Evolutionary conservation across 1,140 invertebrate species (phyloP), one percentile per base, ranked within the genome.

Genomic region (Diorhabda sublineata): DNA sequence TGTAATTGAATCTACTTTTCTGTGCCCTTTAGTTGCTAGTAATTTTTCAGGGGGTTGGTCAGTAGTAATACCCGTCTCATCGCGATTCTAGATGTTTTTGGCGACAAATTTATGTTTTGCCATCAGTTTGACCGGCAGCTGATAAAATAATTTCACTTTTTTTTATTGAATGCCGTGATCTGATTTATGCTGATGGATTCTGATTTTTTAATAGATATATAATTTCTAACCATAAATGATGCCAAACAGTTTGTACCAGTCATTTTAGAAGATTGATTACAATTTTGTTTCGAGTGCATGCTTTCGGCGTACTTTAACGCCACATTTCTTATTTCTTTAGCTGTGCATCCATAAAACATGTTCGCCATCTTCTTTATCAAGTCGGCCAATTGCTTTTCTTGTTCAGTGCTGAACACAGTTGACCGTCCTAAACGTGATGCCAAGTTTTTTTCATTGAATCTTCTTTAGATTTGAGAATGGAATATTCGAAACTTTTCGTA

Each of bases 381-480:
- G 61, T 11, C 56, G 41, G 62, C 62, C 62, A 71, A 41, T 45
- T 69, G 59, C 44, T 11, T 42, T 71, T 72, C 68, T 66, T 56
- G 43, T 61, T 66, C 61, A 72, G 60, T 11, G 44, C 58, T 69
- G 0, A 71, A 71, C 61, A 69, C 63, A 58, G 67, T 69, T 42
- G 3, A 43, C 59, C 70, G 62, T 66, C 57, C 67, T n/a, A 71
- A 64, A 71, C 43, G 70, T 62, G 70, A 59, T 62, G 11, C 67
- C 47, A 66, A 66, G 52, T 45, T 62, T 47, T 59, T 59, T 59
- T 57, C 68, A 58, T 69, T 69, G 8, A 45, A 61, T 66, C 63
- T 62, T 78, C 3, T 75, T 65, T 76, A 69, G 66, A 76, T 78
- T 68, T 74, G 77, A 76, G 78, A 79, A 65, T 72, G 75, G 42